phyloP scores from a whole-genome alignment of 2,113 vertebrate species.

The Helogale parvula region DNA sequence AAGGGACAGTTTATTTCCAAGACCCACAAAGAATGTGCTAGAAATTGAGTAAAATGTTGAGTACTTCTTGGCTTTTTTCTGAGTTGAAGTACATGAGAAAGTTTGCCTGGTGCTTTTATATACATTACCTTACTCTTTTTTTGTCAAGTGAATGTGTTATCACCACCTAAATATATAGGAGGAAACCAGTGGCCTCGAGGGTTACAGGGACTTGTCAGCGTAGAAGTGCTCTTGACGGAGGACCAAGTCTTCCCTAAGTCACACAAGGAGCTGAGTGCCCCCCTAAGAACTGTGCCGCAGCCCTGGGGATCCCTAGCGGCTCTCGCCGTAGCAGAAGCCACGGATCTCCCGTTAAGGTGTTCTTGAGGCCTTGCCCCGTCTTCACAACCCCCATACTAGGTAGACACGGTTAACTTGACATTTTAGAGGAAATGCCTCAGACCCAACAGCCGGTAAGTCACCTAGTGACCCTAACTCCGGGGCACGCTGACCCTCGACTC shows the following conservation, averaged over 20 bases:
- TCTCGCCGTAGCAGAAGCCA: not conserved
- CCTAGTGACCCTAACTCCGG: too few relatives aligned
- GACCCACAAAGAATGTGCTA: not conserved
- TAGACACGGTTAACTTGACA: not conserved
- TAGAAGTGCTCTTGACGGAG: not conserved
- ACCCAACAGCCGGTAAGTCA: not conserved
- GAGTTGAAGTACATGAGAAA: not conserved
- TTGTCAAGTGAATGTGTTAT: not conserved
- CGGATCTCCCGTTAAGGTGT: not conserved
- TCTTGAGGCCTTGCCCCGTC: not conserved
- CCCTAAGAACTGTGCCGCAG: rapidly evolving
- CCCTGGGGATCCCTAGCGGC: not conserved
- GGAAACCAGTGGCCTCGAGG: not conserved
- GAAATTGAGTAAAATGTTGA: not conserved
- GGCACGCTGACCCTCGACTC: not conserved
- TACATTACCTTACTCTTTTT: not conserved
- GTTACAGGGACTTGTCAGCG: not conserved
- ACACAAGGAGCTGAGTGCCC: not conserved
- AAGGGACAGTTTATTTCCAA: not conserved
- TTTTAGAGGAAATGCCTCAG: not conserved
- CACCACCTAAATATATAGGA: not conserved
- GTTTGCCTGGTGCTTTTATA: not conserved
- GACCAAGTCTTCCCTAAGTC: not conserved
- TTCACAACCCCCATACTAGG: not conserved
- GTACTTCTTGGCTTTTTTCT: not conserved